Evolutionary conservation across 2,113 vertebrate genomes (phyloP).

Genomic region (Pollimyrus isidori): DNA sequence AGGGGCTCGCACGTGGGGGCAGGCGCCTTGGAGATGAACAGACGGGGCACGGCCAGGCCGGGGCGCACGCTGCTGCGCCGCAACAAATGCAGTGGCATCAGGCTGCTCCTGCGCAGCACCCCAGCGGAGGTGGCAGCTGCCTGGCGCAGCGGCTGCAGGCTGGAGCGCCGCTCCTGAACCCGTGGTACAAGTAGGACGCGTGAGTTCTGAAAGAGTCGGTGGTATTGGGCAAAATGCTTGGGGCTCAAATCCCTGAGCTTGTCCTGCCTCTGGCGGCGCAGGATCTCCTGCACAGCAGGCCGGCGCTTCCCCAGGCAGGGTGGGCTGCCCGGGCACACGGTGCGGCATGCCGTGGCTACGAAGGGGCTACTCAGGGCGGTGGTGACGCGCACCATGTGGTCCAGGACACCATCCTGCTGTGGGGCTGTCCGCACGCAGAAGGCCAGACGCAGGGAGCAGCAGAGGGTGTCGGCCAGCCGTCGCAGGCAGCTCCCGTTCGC

Average conservation of each 20-base stretch:
- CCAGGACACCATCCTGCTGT: slow-evolving; percentile 72
- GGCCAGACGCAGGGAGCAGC: slow-evolving; percentile 53
- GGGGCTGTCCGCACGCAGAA: slow-evolving; percentile 56
- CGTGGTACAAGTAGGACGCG: slow-evolving; percentile 52
- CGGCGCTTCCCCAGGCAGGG: slow-evolving; percentile 78
- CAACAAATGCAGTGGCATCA: slow-evolving; percentile 69
- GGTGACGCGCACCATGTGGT: slow-evolving; percentile 85
- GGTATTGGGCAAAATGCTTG: slow-evolving; percentile 52
- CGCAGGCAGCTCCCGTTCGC: slow-evolving; percentile 69
- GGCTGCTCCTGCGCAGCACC: slow-evolving; percentile 67
- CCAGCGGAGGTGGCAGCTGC: slow-evolving; percentile 38
- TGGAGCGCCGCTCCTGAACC: slow-evolving; percentile 57
- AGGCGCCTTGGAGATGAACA: slow-evolving; percentile 80
- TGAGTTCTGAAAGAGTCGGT: slow-evolving; percentile 67
- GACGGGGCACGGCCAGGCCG: slow-evolving; percentile 72
- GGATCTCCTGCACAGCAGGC: slow-evolving; percentile 77
- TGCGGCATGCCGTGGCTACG: slow-evolving; percentile 71
- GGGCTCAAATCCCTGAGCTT: slow-evolving; percentile 51
- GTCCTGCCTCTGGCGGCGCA: slow-evolving; percentile 53
- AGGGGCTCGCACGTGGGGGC: slow-evolving; percentile 63
- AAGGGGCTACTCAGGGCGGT: slow-evolving; percentile 74
- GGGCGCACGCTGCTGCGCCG: slow-evolving; percentile 79
- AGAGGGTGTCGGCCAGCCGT: slow-evolving; percentile 50
- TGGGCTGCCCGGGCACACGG: slow-evolving; percentile 73
- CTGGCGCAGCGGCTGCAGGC: slow-evolving; percentile 52